Evolutionary conservation across 2,113 vertebrate species (phyloP).

Genomic region (Indri indri): DNA sequence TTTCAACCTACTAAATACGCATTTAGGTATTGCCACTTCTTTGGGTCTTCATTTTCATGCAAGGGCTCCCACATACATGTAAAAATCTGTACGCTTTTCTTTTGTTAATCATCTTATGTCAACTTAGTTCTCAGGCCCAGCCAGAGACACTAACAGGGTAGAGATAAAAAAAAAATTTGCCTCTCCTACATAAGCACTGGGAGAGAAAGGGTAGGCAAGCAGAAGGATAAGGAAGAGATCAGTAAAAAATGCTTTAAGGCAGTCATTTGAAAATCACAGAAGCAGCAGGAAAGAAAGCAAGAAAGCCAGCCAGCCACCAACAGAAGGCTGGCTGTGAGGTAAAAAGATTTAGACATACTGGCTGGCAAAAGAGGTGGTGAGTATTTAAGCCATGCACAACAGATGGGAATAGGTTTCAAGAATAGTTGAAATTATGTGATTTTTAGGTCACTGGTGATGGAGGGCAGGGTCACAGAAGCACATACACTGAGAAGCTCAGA

Average conservation of each 20-base stretch:
- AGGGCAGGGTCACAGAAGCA: background rate
- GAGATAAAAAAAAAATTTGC: background rate
- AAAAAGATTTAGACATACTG: constrained; percentile 19
- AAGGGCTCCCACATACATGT: background rate
- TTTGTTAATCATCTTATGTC: background rate
- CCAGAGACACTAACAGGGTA: background rate
- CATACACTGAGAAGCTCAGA: background rate
- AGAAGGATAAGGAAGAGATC: constrained; percentile 13
- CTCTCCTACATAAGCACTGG: background rate
- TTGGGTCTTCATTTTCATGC: background rate
- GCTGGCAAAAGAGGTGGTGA: constrained; percentile 1
- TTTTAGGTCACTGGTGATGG: constrained; percentile 57
- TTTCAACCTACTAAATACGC: background rate
- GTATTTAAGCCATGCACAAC: background rate
- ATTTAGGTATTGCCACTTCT: background rate
- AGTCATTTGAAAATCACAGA: constrained; percentile 16
- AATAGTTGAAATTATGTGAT: background rate
- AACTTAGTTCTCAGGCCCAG: background rate
- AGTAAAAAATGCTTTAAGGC: background rate
- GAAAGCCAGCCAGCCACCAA: background rate
- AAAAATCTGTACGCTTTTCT: background rate
- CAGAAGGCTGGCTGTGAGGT: background rate
- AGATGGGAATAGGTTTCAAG: constrained; percentile 21
- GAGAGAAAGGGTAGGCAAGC: background rate
- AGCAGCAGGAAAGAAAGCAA: background rate